phyloP scores from a whole-genome alignment of 92 coral and sea anemone species.

The Montipora capitata region DNA sequence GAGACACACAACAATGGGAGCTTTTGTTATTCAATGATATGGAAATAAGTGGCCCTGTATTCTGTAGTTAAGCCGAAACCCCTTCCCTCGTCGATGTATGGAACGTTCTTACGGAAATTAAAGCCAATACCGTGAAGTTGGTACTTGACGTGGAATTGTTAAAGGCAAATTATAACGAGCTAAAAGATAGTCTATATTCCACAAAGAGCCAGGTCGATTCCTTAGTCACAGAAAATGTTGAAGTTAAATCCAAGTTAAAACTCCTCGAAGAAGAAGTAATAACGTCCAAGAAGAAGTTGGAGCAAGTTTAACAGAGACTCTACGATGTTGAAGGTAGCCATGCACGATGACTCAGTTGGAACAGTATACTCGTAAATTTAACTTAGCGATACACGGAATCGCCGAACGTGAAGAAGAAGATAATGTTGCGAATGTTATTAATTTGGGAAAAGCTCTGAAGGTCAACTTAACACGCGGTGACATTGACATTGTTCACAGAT shows the following conservation, averaged over 20 bases:
- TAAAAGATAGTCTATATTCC: not conserved
- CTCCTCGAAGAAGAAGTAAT: not conserved
- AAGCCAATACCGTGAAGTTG: conserved; percentile 13
- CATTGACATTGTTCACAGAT: conserved; percentile 19
- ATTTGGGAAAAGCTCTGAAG: conserved; percentile 4
- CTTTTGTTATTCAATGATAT: too few relatives aligned
- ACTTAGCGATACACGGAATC: not conserved
- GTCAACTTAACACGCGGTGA: conserved; percentile 31
- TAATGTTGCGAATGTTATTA: conserved; percentile 19
- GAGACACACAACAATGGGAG: too few relatives aligned
- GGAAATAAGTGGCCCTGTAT: too few relatives aligned
- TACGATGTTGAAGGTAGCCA: too few relatives aligned
- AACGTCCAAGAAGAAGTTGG: too few relatives aligned
- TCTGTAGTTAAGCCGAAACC: not conserved
- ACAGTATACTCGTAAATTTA: conserved; percentile 4
- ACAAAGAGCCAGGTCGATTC: conserved; percentile 9
- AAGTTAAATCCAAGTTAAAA: conserved; percentile 11
- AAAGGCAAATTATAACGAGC: conserved; percentile 7
- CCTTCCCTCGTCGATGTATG: conserved; percentile 14
- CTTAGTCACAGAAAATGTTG: conserved; percentile 8
- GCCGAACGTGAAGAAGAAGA: conserved; percentile 16
- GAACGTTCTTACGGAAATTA: conserved; percentile 12
- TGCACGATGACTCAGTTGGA: too few relatives aligned
- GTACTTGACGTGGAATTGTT: conserved; percentile 3
- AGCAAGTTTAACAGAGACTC: too few relatives aligned